Percentiles rank a stretch among this genome's conserved stretches.
phyloP scores from a whole-genome alignment of 1,140 invertebrate species.

The Brachionus plicatilis region DNA sequence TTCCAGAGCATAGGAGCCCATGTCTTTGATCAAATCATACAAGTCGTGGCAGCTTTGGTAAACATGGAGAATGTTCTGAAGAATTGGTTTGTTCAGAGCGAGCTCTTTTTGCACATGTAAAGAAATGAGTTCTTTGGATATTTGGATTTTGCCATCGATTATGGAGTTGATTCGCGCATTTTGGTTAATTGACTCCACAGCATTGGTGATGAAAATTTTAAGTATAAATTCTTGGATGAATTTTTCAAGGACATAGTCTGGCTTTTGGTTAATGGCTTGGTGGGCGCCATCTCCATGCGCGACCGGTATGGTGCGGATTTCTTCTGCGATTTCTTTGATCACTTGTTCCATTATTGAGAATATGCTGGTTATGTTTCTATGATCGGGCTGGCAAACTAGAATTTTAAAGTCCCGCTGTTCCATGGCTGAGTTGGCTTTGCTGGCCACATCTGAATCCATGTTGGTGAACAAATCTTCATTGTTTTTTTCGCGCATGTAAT shows the following conservation, averaged over 20 bases:
- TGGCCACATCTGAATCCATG: background rate
- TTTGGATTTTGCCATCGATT: background rate
- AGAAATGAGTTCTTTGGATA: conserved; percentile 19
- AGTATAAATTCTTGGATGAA: conserved; percentile 30
- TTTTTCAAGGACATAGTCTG: conserved; percentile 10
- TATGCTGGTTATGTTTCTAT: conserved; percentile 17
- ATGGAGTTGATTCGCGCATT: conserved; percentile 7
- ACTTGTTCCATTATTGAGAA: conserved; percentile 24
- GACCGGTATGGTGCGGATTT: background rate
- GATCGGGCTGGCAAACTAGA: conserved; percentile 32
- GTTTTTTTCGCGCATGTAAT: conserved; percentile 29
- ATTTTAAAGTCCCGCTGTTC: conserved; percentile 22
- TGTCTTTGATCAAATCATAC: conserved; percentile 22
- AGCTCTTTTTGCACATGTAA: conserved; percentile 10
- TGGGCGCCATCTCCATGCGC: background rate
- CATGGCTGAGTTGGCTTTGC: background rate
- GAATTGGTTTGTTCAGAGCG: background rate
- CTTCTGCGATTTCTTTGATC: conserved; percentile 28
- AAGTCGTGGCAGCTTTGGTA: conserved; percentile 29
- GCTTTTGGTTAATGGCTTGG: background rate
- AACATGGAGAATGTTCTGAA: background rate
- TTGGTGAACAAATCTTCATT: conserved; percentile 23
- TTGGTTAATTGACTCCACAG: conserved; percentile 29
- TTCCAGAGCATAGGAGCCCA: conserved; percentile 13
- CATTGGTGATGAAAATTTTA: conserved; percentile 27